Conservation (phyloP, 2,113 vertebrate species). For the Elachura formosa region DNA sequence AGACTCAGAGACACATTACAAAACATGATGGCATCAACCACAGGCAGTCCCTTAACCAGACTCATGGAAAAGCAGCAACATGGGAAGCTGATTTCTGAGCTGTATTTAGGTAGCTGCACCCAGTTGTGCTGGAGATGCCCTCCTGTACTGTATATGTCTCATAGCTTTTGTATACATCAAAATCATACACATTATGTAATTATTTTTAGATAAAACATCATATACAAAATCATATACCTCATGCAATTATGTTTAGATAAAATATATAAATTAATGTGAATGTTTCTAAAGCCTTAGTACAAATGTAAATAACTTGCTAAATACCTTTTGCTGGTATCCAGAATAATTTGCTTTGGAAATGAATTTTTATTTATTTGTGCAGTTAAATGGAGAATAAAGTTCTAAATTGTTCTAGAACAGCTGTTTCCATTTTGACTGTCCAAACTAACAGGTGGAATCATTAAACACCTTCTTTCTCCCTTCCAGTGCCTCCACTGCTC, state of each 20-base stretch:
- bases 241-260: background rate
- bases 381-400: background rate
- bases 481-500: background rate
- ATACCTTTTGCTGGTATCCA: background rate
- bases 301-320: conserved; percentile 4
- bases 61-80: background rate
- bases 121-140: background rate
- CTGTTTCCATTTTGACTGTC: conserved; percentile 42
- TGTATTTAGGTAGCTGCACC: background rate
- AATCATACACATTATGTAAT: background rate
- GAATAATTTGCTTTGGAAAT: conserved; percentile 36
- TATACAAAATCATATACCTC: too few relatives aligned
- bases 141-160: background rate
- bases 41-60: background rate
- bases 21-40: background rate
- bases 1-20: background rate
- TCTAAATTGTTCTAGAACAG: conserved; percentile 40
- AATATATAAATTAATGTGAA: background rate
- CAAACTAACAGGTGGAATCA: background rate
- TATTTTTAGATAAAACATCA: background rate
- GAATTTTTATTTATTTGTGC: background rate
- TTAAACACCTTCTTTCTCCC: background rate
- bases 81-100: background rate
- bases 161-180: background rate
- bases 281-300: background rate